phyloP scores from a whole-genome alignment of 2,797 vertebrate genomes.

The Rachycentron canadum region DNA sequence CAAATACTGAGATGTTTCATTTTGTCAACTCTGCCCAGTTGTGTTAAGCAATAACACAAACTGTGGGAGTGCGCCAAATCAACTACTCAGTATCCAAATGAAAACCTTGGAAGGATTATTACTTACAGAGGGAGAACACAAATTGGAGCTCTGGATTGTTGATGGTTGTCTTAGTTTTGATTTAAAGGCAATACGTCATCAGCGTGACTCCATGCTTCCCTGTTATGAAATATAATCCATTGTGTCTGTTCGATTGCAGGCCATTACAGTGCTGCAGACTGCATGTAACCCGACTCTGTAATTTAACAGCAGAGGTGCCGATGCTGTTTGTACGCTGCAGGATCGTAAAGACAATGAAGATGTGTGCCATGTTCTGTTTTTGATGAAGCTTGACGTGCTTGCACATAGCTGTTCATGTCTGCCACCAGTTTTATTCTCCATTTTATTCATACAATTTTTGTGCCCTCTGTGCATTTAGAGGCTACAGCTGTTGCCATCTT shows the following conservation, averaged over 20 bases:
- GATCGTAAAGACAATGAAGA: constrained; percentile 13
- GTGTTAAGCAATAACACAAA: constrained; percentile 48
- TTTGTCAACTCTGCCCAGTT: constrained; percentile 11
- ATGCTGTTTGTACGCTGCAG: constrained; percentile 22
- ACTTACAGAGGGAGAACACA: constrained; percentile 52
- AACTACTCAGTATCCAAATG: constrained; percentile 68
- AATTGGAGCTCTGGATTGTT: constrained; percentile 30
- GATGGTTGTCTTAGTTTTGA: constrained; percentile 49
- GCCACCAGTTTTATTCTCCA: too few species aligned
- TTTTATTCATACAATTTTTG: too few species aligned
- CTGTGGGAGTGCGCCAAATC: constrained; percentile 54
- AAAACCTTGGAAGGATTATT: constrained; percentile 62
- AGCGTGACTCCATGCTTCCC: constrained; percentile 41
- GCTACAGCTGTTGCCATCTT: too few species aligned
- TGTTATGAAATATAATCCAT: constrained; percentile 61
- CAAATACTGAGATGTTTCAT: constrained; percentile 1
- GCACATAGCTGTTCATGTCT: background rate
- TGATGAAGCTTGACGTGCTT: background rate
- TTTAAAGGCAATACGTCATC: constrained; percentile 50
- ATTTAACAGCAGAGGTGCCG: constrained; percentile 47
- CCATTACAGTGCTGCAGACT: constrained; percentile 29
- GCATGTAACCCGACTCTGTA: constrained; percentile 24
- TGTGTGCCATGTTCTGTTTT: constrained; percentile 1
- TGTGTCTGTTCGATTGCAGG: constrained; percentile 48
- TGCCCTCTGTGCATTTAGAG: too few species aligned